Percentiles rank a stretch among this genome's conserved stretches.
These are phyloP conservation scores for Rhorus exstirpatorius DNA, from an alignment of 2,888 invertebrate genomes.

Conservation along the genomic window DNA sequence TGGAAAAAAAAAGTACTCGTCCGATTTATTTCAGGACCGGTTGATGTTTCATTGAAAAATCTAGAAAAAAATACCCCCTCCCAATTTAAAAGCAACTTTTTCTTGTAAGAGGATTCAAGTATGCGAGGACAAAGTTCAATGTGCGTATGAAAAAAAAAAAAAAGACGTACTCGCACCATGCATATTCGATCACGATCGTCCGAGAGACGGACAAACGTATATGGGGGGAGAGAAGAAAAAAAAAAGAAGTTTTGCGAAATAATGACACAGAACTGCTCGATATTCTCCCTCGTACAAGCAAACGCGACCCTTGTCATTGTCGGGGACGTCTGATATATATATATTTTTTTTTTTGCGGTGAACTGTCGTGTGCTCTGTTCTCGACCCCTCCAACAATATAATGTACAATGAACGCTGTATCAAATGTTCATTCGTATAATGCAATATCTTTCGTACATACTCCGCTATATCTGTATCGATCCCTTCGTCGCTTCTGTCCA, in stretches of 20 bases:
- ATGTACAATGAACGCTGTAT: conserved; percentile 38
- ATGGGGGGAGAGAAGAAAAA: not conserved
- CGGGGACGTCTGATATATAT: conserved; percentile 23
- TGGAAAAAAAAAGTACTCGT: too few species aligned
- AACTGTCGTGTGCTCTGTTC: conserved; percentile 54
- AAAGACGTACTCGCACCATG: conserved; percentile 8
- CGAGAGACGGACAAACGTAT: conserved; percentile 13
- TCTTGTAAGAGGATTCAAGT: too few species aligned
- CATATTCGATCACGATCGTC: conserved; percentile 40
- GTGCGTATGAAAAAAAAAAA: not conserved
- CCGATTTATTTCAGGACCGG: too few species aligned
- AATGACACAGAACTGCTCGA: conserved; percentile 45
- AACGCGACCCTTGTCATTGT: conserved; percentile 33
- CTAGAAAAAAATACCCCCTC: too few species aligned
- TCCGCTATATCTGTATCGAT: conserved; percentile 24
- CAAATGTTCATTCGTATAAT: conserved; percentile 57
- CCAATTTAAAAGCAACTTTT: too few species aligned
- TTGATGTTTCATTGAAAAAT: too few species aligned
- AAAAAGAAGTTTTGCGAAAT: conserved; percentile 43
- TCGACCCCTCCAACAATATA: conserved; percentile 46
- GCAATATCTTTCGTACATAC: conserved; percentile 53
- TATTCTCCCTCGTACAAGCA: conserved; percentile 24
- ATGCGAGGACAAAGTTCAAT: conserved; percentile 11
- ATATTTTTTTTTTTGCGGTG: too few species aligned
- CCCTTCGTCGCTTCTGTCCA: conserved; percentile 40